Evolutionary conservation across 2,888 invertebrate genomes (phyloP).

Genomic region (Synanthedon formicaeformis): DNA sequence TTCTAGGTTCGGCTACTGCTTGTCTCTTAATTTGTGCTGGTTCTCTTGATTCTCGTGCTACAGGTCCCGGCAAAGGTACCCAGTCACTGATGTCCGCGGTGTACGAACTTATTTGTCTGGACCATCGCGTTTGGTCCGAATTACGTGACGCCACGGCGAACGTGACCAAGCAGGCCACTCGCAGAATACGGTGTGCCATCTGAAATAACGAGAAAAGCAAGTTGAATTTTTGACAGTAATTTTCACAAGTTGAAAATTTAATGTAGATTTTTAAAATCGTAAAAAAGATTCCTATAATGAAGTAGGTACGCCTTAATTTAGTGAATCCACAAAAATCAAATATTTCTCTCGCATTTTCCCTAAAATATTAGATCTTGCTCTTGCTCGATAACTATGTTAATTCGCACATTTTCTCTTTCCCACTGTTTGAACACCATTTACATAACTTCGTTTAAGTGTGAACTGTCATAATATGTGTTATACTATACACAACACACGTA

Average conservation of each 20-base stretch:
- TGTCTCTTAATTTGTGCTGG: conserved; percentile 41
- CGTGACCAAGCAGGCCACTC: conserved; percentile 30
- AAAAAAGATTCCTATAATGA: too few species aligned
- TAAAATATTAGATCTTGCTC: too few species aligned
- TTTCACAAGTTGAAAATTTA: too few species aligned
- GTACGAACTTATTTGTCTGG: conserved; percentile 60
- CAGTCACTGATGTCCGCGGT: conserved; percentile 59
- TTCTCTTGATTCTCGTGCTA: conserved; percentile 28
- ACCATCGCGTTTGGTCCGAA: conserved; percentile 53
- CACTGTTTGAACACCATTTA: background rate
- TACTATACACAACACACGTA: too few species aligned
- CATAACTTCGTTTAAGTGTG: background rate
- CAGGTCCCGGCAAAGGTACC: conserved; percentile 49
- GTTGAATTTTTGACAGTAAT: background rate
- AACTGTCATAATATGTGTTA: too few species aligned
- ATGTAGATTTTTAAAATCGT: too few species aligned
- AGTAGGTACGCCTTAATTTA: too few species aligned
- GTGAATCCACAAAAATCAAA: too few species aligned
- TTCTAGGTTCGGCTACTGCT: conserved; percentile 58
- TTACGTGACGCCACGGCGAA: conserved; percentile 32
- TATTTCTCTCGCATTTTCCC: too few species aligned
- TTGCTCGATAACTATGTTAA: background rate
- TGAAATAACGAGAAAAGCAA: conserved; percentile 23
- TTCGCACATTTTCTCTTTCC: background rate
- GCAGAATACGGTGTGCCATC: conserved; percentile 44